These are phyloP conservation scores for Abrostola tripartita DNA, from an alignment of 2,888 invertebrate species.

Conservation along the genomic window DNA sequence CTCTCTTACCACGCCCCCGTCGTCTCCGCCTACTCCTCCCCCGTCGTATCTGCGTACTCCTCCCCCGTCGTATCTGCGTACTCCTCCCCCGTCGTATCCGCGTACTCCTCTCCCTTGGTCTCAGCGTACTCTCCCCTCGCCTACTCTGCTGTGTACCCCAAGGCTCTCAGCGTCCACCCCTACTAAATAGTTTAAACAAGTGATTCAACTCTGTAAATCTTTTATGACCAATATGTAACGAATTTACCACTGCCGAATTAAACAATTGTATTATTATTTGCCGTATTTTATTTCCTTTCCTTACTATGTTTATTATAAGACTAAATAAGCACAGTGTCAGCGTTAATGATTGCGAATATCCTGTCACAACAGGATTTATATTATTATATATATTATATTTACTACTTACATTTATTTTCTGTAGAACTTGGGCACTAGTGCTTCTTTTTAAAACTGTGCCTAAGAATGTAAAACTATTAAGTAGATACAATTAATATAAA, in stretches of 20 bases:
- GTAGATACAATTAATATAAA: too few relatives aligned
- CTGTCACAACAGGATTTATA: too few relatives aligned
- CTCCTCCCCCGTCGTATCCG: conserved; percentile 58
- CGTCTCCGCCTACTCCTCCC: conserved; percentile 56
- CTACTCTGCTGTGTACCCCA: conserved; percentile 67
- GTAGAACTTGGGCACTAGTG: too few relatives aligned
- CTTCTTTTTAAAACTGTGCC: too few relatives aligned
- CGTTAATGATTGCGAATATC: too few relatives aligned
- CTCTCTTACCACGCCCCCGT: conserved; percentile 56
- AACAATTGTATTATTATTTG: conserved; percentile 47
- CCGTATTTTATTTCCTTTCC: conserved; percentile 26
- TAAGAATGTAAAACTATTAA: too few relatives aligned
- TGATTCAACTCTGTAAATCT: conserved; percentile 15
- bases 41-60: conserved; percentile 58
- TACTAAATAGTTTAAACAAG: conserved; percentile 61
- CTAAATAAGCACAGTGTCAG: too few relatives aligned
- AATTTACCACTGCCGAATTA: conserved; percentile 67
- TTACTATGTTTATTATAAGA: neutral
- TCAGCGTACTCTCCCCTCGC: conserved; percentile 52
- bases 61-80: conserved; percentile 59
- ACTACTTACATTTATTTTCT: too few relatives aligned
- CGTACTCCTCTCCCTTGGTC: conserved; percentile 42
- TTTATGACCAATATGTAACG: conserved; percentile 24
- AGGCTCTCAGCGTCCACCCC: conserved; percentile 75
- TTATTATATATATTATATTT: too few relatives aligned